Evolutionary conservation across 2,113 vertebrate genomes (phyloP).

Genomic region (Haemorhous mexicanus): DNA sequence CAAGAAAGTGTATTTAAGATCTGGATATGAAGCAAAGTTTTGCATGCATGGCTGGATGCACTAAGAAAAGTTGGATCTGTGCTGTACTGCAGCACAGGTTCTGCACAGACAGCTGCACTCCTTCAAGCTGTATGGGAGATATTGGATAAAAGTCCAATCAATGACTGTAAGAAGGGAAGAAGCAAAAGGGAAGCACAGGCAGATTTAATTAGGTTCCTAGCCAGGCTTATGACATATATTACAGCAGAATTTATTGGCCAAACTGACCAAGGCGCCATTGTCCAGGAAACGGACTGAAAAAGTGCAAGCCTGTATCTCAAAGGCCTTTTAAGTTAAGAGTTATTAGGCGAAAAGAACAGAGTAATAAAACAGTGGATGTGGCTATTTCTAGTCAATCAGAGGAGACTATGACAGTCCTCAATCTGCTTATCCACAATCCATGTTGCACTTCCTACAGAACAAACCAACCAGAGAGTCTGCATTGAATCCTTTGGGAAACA

Average conservation of each 20-base stretch:
- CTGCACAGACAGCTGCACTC: neutral
- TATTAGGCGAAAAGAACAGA: neutral
- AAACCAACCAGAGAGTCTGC: neutral
- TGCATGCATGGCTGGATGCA: fast-evolving
- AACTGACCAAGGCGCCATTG: neutral
- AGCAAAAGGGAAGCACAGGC: neutral
- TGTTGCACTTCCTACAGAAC: neutral
- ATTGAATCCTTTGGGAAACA: neutral
- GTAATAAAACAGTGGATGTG: neutral
- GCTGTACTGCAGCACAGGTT: neutral
- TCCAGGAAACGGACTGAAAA: neutral
- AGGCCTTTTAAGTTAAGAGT: neutral
- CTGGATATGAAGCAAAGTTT: neutral
- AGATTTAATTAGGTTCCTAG: neutral
- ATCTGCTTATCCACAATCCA: neutral
- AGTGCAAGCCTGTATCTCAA: neutral
- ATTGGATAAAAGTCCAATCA: neutral
- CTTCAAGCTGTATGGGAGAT: neutral
- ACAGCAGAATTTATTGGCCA: neutral
- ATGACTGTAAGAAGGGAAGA: neutral
- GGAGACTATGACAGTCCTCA: neutral
- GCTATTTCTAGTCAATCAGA: neutral
- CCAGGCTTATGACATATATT: neutral
- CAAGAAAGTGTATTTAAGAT: neutral
- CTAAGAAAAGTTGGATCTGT: neutral